Evolutionary conservation across 2,113 vertebrate species (phyloP).

Genomic region (Cyanistes caeruleus): DNA sequence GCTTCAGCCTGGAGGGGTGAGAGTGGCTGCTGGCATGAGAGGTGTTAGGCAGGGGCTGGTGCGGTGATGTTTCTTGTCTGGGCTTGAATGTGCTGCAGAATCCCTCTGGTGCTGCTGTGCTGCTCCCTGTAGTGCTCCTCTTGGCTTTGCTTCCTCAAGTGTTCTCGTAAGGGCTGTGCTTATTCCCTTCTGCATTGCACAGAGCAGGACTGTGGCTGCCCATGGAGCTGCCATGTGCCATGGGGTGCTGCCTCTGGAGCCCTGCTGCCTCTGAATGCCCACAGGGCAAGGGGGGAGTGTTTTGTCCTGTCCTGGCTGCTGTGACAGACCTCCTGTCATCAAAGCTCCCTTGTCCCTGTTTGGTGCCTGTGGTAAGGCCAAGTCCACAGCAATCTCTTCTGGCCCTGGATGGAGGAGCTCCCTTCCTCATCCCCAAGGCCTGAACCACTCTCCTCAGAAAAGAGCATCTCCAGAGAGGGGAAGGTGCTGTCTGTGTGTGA

Average conservation of each 20-base stretch:
- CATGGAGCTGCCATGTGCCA: fast-evolving
- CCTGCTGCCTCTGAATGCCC: neutral
- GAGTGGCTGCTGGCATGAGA: neutral
- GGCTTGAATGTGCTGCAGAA: neutral
- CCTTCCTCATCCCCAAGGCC: neutral
- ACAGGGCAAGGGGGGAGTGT: neutral
- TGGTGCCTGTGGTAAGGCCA: neutral
- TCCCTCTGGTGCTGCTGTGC: neutral
- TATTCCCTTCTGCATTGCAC: neutral
- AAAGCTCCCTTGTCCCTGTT: neutral
- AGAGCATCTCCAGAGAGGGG: neutral
- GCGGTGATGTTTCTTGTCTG: neutral
- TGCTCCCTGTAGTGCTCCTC: neutral
- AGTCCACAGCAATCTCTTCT: neutral
- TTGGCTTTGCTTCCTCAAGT: neutral
- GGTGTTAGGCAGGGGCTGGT: neutral
- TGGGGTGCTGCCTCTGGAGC: neutral
- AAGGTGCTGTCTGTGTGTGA: neutral
- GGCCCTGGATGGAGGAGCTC: neutral
- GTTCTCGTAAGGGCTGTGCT: neutral
- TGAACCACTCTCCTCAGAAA: neutral
- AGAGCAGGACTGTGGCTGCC: neutral
- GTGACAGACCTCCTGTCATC: neutral
- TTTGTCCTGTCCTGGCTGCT: neutral
- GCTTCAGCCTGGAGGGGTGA: neutral